Conservation (phyloP, 53 echinoderm and acorn worm species). For the Actinopyga echinites region DNA sequence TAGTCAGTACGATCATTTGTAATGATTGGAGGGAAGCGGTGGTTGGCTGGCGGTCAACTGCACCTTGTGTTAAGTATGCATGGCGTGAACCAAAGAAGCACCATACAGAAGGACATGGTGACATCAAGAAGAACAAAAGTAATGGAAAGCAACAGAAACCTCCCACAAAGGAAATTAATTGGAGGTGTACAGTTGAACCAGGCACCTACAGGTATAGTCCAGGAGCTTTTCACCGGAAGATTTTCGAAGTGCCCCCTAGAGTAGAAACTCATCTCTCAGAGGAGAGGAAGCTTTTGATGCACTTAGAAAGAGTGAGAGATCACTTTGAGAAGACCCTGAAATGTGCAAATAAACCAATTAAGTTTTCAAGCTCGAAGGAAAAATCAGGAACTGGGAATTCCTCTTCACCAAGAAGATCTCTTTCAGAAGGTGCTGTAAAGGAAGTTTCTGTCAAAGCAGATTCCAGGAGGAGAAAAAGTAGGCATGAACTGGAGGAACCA, state of each 20-base stretch:
- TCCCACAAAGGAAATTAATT: slow-evolving; percentile 48
- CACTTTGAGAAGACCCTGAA: slow-evolving; percentile 79
- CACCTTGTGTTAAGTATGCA: slow-evolving; percentile 73
- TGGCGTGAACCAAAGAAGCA: slow-evolving; percentile 58
- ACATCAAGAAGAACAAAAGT: slow-evolving; percentile 49
- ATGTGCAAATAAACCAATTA: slow-evolving; percentile 54
- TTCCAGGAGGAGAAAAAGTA: neutral
- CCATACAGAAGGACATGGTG: slow-evolving; percentile 32
- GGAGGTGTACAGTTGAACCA: slow-evolving; percentile 82
- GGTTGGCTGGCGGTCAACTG: slow-evolving; percentile 72
- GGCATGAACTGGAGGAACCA: neutral
- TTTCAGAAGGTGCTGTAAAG: neutral
- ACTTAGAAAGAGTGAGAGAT: slow-evolving; percentile 81
- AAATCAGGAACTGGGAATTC: slow-evolving; percentile 5
- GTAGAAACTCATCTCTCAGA: slow-evolving; percentile 51
- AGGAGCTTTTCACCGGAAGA: slow-evolving; percentile 46
- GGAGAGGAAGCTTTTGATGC: slow-evolving; percentile 64
- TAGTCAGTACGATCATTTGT: slow-evolving; percentile 45
- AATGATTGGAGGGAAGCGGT: slow-evolving; percentile 83
- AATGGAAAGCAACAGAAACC: slow-evolving; percentile 35
- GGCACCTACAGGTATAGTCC: slow-evolving; percentile 83
- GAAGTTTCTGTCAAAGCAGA: neutral
- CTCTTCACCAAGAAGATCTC: neutral
- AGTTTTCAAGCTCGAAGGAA: slow-evolving; percentile 38
- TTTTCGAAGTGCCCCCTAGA: slow-evolving; percentile 31